A percentile compares a stretch with the other conserved stretches of the same genome.
phyloP scores from a whole-genome alignment of 2,888 invertebrate species.

The Chaetoderma sp. region DNA sequence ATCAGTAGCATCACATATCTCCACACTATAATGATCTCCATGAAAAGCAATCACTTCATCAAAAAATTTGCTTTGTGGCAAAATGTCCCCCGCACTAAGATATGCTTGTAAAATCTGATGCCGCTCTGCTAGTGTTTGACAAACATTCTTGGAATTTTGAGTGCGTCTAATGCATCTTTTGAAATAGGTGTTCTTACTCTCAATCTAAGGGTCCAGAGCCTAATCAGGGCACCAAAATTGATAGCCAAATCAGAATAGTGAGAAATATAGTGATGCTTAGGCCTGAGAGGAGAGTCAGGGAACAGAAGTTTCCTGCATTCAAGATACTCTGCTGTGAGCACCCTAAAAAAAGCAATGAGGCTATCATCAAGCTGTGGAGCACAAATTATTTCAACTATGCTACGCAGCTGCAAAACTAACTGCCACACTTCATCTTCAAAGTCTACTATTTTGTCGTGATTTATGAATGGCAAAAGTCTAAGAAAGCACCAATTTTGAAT shows the following conservation, averaged over 20 bases:
- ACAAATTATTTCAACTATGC: not conserved
- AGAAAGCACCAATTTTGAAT: conserved; percentile 4
- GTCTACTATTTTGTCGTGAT: not conserved
- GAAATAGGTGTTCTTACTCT: conserved; percentile 11
- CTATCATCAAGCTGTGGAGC: not conserved
- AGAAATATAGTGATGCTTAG: conserved; percentile 2
- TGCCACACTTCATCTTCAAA: not conserved
- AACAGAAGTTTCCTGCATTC: not conserved
- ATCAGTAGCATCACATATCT: too few species aligned
- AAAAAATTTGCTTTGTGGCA: too few species aligned
- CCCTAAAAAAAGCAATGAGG: conserved; percentile 1
- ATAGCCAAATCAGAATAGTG: conserved; percentile 3
- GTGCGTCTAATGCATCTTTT: conserved; percentile 1
- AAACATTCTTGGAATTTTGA: conserved; percentile 10
- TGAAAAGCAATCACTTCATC: too few species aligned
- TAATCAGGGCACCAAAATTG: conserved; percentile 2
- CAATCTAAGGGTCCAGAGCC: conserved; percentile 11
- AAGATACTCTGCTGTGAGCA: not conserved
- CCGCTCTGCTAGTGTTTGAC: conserved; percentile 2
- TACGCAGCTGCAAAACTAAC: not conserved
- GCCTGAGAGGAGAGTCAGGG: not conserved
- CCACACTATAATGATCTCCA: too few species aligned
- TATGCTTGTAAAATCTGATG: conserved; percentile 11
- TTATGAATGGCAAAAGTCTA: not conserved
- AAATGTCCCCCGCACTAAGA: conserved; percentile 7